These are phyloP conservation scores for Hucho hucho DNA, from an alignment of 2,113 vertebrate species.

Conservation along the genomic window DNA sequence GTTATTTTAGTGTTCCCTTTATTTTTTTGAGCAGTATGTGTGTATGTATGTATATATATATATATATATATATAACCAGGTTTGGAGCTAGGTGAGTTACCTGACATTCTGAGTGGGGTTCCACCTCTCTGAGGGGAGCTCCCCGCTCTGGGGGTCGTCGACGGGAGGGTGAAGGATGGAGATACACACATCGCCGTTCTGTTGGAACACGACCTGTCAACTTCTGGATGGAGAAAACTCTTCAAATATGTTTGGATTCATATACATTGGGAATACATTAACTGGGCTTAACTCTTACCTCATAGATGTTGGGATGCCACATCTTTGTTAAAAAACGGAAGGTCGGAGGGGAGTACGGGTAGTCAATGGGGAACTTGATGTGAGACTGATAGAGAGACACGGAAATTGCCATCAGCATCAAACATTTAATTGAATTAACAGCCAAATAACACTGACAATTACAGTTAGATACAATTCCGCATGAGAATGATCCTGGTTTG, in stretches of 20 bases:
- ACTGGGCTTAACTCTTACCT: slow-evolving; percentile 77
- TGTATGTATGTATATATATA: no score
- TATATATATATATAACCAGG: no score
- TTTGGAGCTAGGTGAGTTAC: slow-evolving; percentile 62
- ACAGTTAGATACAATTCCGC: no score
- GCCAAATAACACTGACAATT: no score
- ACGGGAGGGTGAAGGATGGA: slow-evolving; percentile 98
- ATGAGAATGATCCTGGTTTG: no score
- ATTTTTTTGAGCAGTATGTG: no score
- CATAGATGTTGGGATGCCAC: slow-evolving; percentile 99
- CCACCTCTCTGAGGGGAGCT: slow-evolving; percentile 97
- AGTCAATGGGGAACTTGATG: slow-evolving; percentile 98
- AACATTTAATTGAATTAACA: not conserved
- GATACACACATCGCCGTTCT: slow-evolving; percentile 99
- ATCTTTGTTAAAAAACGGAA: slow-evolving; percentile 99
- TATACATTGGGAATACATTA: no score
- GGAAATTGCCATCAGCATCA: not conserved
- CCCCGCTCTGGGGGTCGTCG: slow-evolving; percentile 97
- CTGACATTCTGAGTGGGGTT: slow-evolving; percentile 99
- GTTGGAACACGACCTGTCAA: slow-evolving; percentile 24
- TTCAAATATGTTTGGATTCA: no score
- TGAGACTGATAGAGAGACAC: slow-evolving; percentile 79
- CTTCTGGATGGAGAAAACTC: no score
- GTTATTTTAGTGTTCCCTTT: no score
- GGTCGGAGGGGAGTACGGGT: slow-evolving; percentile 96